Conservation (phyloP, 1,140 invertebrate species). For the Forficula auricularia region DNA sequence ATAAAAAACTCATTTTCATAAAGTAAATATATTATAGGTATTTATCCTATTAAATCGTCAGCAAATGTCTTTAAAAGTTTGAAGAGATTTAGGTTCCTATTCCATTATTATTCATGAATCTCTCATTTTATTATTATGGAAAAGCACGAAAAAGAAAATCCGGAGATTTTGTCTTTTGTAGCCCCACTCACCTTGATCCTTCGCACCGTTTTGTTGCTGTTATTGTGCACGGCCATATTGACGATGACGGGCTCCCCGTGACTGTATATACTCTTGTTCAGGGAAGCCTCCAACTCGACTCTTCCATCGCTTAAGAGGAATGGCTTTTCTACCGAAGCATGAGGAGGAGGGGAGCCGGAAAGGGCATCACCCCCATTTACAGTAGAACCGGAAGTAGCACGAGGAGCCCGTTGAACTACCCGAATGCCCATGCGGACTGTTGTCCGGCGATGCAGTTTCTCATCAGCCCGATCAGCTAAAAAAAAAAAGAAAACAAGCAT, state of each 20-base stretch:
- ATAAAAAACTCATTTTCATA: too few species aligned
- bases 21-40: too few species aligned
- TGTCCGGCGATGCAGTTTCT: slow-evolving; percentile 52
- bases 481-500: slow-evolving; percentile 11
- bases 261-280: slow-evolving; percentile 83
- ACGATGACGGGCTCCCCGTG: slow-evolving; percentile 85
- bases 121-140: too few species aligned
- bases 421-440: slow-evolving; percentile 69
- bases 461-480: slow-evolving; percentile 53
- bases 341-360: slow-evolving; percentile 15
- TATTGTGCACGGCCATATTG: slow-evolving; percentile 76
- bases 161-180: too few species aligned
- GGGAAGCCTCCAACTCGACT: slow-evolving; percentile 64
- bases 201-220: slow-evolving; percentile 85
- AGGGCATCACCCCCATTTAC: not conserved
- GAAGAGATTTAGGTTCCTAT: too few species aligned
- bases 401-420: slow-evolving; percentile 38
- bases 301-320: slow-evolving; percentile 44
- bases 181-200: slow-evolving; percentile 75
- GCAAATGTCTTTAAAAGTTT: too few species aligned
- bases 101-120: too few species aligned
- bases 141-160: too few species aligned
- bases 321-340: slow-evolving; percentile 35
- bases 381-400: not conserved
- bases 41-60: too few species aligned